Evolutionary conservation across 2,888 invertebrate species (phyloP).

Genomic region (Abrostola triplasia): DNA sequence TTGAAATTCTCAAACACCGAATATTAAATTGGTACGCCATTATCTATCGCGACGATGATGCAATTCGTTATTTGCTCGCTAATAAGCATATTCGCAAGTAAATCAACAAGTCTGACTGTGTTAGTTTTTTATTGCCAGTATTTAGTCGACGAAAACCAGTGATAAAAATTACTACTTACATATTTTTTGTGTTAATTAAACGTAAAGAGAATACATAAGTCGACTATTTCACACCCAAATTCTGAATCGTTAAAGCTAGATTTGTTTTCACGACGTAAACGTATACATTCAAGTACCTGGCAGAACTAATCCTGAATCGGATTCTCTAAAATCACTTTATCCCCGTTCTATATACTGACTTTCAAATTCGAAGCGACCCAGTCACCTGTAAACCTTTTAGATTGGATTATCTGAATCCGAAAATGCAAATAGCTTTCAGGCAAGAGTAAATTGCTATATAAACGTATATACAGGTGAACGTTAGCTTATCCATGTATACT

Average conservation of each 20-base stretch:
- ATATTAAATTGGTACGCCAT: too few species aligned
- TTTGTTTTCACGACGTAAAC: slow-evolving; percentile 5
- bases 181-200: too few species aligned
- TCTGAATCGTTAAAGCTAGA: not conserved
- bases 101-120: too few species aligned
- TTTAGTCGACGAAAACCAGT: too few species aligned
- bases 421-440: slow-evolving; percentile 44
- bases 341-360: slow-evolving; percentile 39
- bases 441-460: slow-evolving; percentile 10
- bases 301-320: slow-evolving; percentile 40
- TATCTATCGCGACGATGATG: too few species aligned
- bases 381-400: slow-evolving; percentile 50
- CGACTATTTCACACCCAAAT: not conserved
- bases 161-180: too few species aligned
- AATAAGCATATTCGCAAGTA: too few species aligned
- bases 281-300: slow-evolving; percentile 12
- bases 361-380: slow-evolving; percentile 39
- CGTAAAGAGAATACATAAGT: not conserved
- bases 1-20: too few species aligned
- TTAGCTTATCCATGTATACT: slow-evolving; percentile 5
- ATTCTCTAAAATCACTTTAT: slow-evolving; percentile 50
- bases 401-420: slow-evolving; percentile 46
- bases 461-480: not conserved
- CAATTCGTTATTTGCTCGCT: too few species aligned
- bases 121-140: too few species aligned